Base-by-base conservation (phyloP, 2,888 invertebrate genomes). In the Himalopsyche kuldschensis region DNA sequence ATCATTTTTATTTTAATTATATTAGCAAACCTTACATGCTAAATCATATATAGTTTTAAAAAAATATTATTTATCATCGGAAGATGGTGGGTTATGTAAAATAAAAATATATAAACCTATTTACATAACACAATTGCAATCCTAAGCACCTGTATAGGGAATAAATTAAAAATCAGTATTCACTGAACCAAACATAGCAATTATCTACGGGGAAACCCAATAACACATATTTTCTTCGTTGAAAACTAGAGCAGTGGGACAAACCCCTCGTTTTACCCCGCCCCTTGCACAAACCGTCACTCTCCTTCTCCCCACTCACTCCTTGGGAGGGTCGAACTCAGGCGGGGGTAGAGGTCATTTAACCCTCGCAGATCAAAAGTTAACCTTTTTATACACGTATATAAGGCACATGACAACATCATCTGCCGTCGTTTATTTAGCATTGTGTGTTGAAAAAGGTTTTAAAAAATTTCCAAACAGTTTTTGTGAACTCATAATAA, bases 211-310 rank as follows among this genome's bases (percentile, higher is more conserved):
- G 31, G 24, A 80, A 80, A 80, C 69, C 80, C 80, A 80, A 41
- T 80, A 80, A 75, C 80, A 80, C 75, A 69, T 80, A 80, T 80
- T 80, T 81, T 76, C 35, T 75, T 75, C 80, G 55, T 20, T 30
- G 31, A 55, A 81, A 81, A 81, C 55, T 81, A 77, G 81, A 81
- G 47, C 81, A 81, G 69, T 81, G 77, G 77, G 77, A 24, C 81
- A 75, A 55, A 55, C 55, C 76, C 75, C 75, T 17, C 47, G 0
- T 55, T 35, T 32, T 11, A 11, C 69, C 75, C 41, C 8, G 4
- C 81, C 31, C 31, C 81, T 32, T 8, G 81, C 24, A 24, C 20
- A 20, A 24, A 48, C 3, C 76, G 35, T 17, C 55, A 6, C 46
- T 31, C 75, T 15, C n/a, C 69, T 27, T 30, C 27, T 48, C 75